These are phyloP conservation scores for Frankliniella intonsa DNA, from an alignment of 2,888 invertebrate species.

Conservation along the genomic window DNA sequence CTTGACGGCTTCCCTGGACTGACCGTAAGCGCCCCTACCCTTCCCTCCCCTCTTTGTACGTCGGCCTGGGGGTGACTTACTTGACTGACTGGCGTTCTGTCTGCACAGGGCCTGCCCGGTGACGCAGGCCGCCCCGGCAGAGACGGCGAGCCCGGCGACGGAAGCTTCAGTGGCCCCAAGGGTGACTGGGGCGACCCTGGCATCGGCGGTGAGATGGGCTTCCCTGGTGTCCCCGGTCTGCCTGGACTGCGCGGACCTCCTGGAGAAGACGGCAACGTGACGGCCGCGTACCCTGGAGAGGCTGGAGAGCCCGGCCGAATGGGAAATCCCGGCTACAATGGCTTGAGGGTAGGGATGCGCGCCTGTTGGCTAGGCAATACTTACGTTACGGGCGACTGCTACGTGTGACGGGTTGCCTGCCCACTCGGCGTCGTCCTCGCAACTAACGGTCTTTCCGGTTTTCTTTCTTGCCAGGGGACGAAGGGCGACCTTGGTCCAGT, in stretches of 20 bases:
- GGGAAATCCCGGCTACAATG: background rate
- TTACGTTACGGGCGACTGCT: background rate
- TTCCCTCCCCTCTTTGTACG: background rate
- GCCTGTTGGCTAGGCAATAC: background rate
- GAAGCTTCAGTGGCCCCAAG: slow-evolving; percentile 57
- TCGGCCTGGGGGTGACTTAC: background rate
- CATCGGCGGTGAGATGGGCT: slow-evolving; percentile 30
- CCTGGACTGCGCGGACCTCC: slow-evolving; percentile 40
- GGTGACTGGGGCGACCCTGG: slow-evolving; percentile 58
- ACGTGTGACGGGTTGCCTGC: background rate
- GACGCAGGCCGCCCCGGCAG: slow-evolving; percentile 42
- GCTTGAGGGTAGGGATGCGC: background rate
- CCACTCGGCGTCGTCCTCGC: background rate
- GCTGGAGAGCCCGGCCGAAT: background rate
- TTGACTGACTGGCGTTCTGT: background rate
- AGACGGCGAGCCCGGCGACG: slow-evolving; percentile 50
- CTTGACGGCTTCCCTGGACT: slow-evolving; percentile 14
- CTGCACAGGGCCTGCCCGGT: slow-evolving; percentile 39
- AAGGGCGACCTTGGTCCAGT: background rate
- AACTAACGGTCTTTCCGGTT: too few relatives aligned
- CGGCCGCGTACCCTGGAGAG: background rate
- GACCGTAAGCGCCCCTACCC: background rate
- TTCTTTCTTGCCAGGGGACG: background rate
- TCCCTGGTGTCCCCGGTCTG: background rate
- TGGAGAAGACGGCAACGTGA: slow-evolving; percentile 37